Percentiles rank a stretch among this genome's conserved stretches.
Conservation (phyloP, 1,140 invertebrate genomes). For the Leptinotarsa defecta region DNA sequence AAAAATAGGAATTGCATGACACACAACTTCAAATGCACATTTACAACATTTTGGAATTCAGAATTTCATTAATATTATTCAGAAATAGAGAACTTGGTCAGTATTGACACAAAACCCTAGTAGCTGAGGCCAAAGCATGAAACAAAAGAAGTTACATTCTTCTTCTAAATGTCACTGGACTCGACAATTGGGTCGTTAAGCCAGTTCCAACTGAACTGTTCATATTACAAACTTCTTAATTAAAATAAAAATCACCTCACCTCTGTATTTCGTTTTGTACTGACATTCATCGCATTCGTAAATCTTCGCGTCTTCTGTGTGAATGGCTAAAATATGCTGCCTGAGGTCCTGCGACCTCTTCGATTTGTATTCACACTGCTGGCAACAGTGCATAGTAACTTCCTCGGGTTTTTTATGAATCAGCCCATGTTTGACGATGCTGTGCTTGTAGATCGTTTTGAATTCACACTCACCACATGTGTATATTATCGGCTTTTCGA, state of each 20-base stretch:
- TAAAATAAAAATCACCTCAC: background rate
- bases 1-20: too few species aligned
- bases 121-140: too few species aligned
- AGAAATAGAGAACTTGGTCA: too few species aligned
- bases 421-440: background rate
- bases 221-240: too few species aligned
- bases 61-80: too few species aligned
- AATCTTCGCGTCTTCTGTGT: background rate
- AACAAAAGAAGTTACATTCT: too few species aligned
- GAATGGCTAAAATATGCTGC: background rate
- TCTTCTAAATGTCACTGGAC: too few species aligned
- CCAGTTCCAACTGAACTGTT: too few species aligned
- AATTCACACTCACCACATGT: background rate
- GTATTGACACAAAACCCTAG: too few species aligned
- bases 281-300: conserved; percentile 7
- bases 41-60: too few species aligned
- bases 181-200: too few species aligned
- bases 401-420: conserved; percentile 1
- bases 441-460: background rate
- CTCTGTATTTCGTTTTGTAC: conserved; percentile 6
- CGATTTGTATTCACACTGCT: background rate
- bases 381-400: background rate
- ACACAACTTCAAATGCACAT: too few species aligned
- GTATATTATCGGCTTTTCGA: background rate
- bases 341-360: conserved; percentile 11